phyloP scores from a whole-genome alignment of 2,797 vertebrate genomes.

The Nannoperca obscura region DNA sequence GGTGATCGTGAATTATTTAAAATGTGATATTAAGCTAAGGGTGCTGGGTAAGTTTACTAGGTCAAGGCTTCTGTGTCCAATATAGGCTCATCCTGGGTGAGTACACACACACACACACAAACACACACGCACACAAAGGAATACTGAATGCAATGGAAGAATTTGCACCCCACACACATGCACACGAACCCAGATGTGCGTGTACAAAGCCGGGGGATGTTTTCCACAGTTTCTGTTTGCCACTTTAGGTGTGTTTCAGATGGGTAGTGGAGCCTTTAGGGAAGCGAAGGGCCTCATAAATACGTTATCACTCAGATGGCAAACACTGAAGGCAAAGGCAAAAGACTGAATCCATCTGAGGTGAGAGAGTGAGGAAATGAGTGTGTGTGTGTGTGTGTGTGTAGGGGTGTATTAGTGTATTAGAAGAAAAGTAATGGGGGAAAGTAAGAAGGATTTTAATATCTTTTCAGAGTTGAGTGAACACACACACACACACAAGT shows the following conservation, averaged over 20 bases:
- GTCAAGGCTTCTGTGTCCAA: conserved; percentile 47
- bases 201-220: conserved; percentile 42
- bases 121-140: not conserved
- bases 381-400: conserved; percentile 12
- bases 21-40: conserved; percentile 58
- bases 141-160: not conserved
- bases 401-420: conserved; percentile 25
- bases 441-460: conserved; percentile 45
- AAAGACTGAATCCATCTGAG: conserved; percentile 55
- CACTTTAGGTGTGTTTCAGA: conserved; percentile 68
- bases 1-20: conserved; percentile 65
- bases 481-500: not conserved
- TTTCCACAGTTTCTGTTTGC: conserved; percentile 54
- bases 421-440: conserved; percentile 29
- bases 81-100: conserved; percentile 20
- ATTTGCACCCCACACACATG: conserved; percentile 29
- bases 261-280: conserved; percentile 57
- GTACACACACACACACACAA: conserved; percentile 10
- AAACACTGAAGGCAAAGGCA: conserved; percentile 51
- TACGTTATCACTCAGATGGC: conserved; percentile 73
- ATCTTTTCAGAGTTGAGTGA: conserved; percentile 34
- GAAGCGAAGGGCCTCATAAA: conserved; percentile 75
- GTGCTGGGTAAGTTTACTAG: conserved; percentile 58
- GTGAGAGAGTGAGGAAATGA: conserved; percentile 14
- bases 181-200: conserved; percentile 28